Evolutionary conservation across 2,797 vertebrate genomes (phyloP).

Genomic region (Eulemur coronatus): DNA sequence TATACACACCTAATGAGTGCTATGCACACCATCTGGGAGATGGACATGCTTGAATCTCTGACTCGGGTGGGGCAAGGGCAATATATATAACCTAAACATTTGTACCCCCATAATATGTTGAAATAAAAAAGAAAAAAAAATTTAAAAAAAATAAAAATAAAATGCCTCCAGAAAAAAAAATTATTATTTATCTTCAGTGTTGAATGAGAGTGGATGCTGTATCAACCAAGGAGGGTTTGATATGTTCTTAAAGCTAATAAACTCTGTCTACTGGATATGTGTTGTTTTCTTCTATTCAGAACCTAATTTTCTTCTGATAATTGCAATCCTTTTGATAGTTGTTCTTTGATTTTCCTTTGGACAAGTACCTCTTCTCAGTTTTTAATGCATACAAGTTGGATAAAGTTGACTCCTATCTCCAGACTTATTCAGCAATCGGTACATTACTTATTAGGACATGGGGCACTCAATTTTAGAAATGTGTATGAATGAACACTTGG

Average conservation of each 20-base stretch:
- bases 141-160: too few relatives aligned
- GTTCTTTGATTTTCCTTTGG: neutral
- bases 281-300: neutral
- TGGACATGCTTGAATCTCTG: too few relatives aligned
- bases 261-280: neutral
- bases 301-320: neutral
- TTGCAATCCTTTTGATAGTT: neutral
- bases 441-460: neutral
- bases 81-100: too few relatives aligned
- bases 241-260: neutral
- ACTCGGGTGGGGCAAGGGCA: too few relatives aligned
- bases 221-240: neutral
- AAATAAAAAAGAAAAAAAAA: too few relatives aligned
- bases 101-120: too few relatives aligned
- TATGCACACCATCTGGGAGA: too few relatives aligned
- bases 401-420: neutral
- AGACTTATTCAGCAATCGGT: neutral
- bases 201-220: neutral
- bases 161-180: neutral
- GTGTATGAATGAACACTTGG: neutral
- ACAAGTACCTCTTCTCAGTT: neutral
- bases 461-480: neutral
- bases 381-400: neutral
- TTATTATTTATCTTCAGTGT: neutral
- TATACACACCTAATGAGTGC: too few relatives aligned